Evolutionary conservation across 2,888 invertebrate species (phyloP), one percentile per base, ranked within the genome.

Genomic region (Sceliomorpha sp.): DNA sequence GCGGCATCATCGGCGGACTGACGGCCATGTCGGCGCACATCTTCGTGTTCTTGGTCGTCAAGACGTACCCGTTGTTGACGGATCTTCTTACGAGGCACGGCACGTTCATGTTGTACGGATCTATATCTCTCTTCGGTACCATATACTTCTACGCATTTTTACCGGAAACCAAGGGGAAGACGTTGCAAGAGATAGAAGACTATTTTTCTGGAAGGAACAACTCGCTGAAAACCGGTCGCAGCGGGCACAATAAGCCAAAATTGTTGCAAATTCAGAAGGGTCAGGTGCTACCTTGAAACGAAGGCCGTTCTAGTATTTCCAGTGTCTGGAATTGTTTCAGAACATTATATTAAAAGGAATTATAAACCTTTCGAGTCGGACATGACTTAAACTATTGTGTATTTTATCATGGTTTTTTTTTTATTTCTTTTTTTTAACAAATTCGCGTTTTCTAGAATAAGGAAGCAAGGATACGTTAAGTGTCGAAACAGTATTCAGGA

Each of bases 161-260:
- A 4, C 93, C 93, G 1, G 93, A 93, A 79, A 93, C 93, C 0
- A 93, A 93, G 85, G 92, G 92, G n/a, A 91, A 89, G 74, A 89
- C 91, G 1, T 86, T 93, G 0, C 93, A 93, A 81, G 93, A 93
- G 82, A 93, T 93, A 56, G 93, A 93, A 85, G 93, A 93, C 74
- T 93, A 92, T 81, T 93, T 93, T 86, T 91, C 91, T 42, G 93
- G 93, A 0, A 90, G 92, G 75, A 91, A 90, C 0, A 90, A 90
- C 68, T 85, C 89, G 0, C 82, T 93, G 10, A 89, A 89, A 27
- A 81, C 88, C 73, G 79, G 83, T 12, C 75, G 53, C 42, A 44
- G 77, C 0, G 55, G 64, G 48, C 58, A 36, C 37, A 72, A 80
- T 17, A 84, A 79, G 29, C 79, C 84, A 20, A 77, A 78, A 34